These are phyloP conservation scores for Melospiza melodia DNA, from an alignment of 2,113 vertebrate genomes.

Conservation along the genomic window DNA sequence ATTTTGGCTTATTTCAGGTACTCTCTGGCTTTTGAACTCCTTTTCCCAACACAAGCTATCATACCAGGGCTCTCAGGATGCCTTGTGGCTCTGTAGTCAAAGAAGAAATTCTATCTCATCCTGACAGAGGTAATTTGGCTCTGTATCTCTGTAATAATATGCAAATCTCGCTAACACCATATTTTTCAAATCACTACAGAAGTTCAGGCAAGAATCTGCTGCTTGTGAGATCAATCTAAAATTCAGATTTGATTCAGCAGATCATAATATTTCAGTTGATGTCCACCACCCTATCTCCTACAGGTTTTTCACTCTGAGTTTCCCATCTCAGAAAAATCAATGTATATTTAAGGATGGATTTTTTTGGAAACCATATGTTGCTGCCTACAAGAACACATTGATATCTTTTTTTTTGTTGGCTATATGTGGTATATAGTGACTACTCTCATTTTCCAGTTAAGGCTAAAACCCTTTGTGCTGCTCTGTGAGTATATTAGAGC, in stretches of 20 bases:
- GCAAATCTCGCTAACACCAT: slow-evolving; percentile 16
- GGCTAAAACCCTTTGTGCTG: not conserved
- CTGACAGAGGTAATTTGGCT: slow-evolving; percentile 51
- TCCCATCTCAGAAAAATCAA: slow-evolving; percentile 29
- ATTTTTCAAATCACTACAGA: slow-evolving; percentile 33
- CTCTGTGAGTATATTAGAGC: not conserved
- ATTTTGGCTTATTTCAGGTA: not conserved
- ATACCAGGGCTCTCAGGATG: not conserved
- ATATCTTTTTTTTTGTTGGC: slow-evolving; percentile 31
- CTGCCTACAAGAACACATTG: slow-evolving; percentile 33
- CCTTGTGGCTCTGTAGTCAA: not conserved
- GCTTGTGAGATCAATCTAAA: slow-evolving; percentile 52
- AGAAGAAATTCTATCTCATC: not conserved
- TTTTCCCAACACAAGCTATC: not conserved
- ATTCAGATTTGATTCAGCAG: slow-evolving; percentile 52
- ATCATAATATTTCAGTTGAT: slow-evolving; percentile 61
- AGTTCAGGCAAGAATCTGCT: slow-evolving; percentile 45
- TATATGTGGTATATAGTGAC: not conserved
- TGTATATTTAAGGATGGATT: slow-evolving; percentile 29
- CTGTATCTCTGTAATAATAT: not conserved
- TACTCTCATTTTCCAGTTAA: slow-evolving; percentile 12
- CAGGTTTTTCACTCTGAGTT: slow-evolving; percentile 25
- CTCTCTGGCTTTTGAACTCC: not conserved
- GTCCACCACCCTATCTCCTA: slow-evolving; percentile 26
- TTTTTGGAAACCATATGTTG: slow-evolving; percentile 61